Evolutionary conservation across 2,797 vertebrate species (phyloP), one percentile per base, ranked within the genome.

Genomic region (Miichthys miiuy): DNA sequence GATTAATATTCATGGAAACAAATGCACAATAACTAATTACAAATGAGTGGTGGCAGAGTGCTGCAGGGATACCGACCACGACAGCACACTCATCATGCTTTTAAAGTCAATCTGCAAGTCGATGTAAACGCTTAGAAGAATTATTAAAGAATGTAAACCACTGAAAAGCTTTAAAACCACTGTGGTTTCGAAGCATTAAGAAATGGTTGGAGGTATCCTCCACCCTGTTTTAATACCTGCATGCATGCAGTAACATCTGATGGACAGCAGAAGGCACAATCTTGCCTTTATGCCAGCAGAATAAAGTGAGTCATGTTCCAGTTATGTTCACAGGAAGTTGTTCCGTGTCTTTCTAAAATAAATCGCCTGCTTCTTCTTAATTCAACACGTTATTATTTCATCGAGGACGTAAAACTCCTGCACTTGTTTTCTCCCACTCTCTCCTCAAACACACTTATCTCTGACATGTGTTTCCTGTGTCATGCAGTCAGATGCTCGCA

Each of bases 221-320:
- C 60, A 14, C 23, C 12, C 8, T 10, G 8, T 47, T 46, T 66
- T n/a, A 73, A 34, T 8, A 6, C 20, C 8, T 13, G 5, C 34
- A 17, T 14, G 48, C 0, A 5, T 72, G 72, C 34, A 87, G 10
- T 88, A 42, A 8, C n/a, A 18, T 0, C 2, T 18, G 8, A 54
- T 8, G 34, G 18, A 21, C 92, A 88, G 77, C 77, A 91, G 90
- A n/a, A 14, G 91, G 88, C 54, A 25, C 60, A 50, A 1, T 30
- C 50, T 65, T 56, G 69, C 52, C 65, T 75, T 42, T 4, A 14
- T 67, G 60, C 48, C 73, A 68, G 52, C 6, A 34, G 27, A 74
- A 63, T 41, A 30, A 38, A 72, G 34, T 69, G 78, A 86, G 55
- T 87, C 79, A 83, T 55, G 50, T 23, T 77, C 14, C 21, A 52